Conservation (phyloP, 2,797 vertebrate genomes). For the Gallinago nigripennis region DNA sequence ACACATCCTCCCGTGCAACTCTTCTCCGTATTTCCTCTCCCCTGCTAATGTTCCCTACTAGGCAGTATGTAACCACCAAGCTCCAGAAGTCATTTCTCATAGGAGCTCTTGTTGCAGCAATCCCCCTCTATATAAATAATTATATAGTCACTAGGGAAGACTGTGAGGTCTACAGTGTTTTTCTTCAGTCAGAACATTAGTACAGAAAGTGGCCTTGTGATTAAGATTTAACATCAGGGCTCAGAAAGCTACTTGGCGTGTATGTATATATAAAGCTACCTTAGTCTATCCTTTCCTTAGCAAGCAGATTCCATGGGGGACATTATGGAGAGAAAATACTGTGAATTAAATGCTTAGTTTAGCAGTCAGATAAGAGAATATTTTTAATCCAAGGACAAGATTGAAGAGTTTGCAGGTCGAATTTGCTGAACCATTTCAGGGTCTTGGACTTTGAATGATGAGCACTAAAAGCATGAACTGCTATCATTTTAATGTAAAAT, state of each 20-base stretch:
- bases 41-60: neutral
- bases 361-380: neutral
- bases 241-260: neutral
- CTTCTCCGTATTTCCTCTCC: neutral
- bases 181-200: neutral
- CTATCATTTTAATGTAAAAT: neutral
- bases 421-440: neutral
- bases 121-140: neutral
- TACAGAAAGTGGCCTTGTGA: neutral
- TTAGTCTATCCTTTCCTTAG: neutral
- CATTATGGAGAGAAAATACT: neutral
- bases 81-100: constrained; percentile 18
- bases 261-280: neutral
- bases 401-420: neutral
- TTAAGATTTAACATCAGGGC: neutral
- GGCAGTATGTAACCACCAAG: neutral
- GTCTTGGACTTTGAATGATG: neutral
- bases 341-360: neutral
- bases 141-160: neutral
- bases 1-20: neutral
- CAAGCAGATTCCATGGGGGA: neutral
- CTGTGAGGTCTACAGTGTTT: neutral
- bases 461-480: neutral
- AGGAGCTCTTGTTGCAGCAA: neutral
- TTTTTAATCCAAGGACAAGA: constrained; percentile 5